Conservation (phyloP, 1,140 invertebrate species). For the Drosophila nigrodunni region DNA sequence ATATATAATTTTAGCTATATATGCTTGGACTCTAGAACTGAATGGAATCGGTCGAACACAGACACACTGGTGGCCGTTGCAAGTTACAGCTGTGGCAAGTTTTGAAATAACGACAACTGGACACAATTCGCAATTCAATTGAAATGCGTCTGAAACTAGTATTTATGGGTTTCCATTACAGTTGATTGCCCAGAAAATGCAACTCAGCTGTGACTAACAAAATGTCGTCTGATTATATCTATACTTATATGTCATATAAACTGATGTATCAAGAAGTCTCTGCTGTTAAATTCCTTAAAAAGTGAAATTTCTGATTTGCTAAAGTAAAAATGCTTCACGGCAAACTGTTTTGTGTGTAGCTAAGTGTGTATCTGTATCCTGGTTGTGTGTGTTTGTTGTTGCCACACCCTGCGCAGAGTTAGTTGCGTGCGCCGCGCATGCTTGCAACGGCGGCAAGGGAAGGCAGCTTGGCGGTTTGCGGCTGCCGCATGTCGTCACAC, state of each 20-base stretch:
- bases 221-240: background rate
- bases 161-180: slow-evolving; percentile 20
- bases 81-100: slow-evolving; percentile 17
- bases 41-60: background rate
- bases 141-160: slow-evolving; percentile 12
- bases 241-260: background rate
- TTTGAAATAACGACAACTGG: slow-evolving; percentile 12
- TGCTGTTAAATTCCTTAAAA: background rate
- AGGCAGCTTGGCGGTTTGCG: slow-evolving; percentile 5
- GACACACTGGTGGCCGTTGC: slow-evolving; percentile 19
- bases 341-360: background rate
- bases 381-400: slow-evolving; percentile 33
- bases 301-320: slow-evolving; percentile 12
- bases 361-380: slow-evolving; percentile 7
- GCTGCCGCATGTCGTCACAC: slow-evolving; percentile 41
- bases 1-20: background rate
- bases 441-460: slow-evolving; percentile 9
- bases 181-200: slow-evolving; percentile 7
- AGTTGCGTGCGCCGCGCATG: slow-evolving; percentile 40
- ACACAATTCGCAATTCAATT: slow-evolving; percentile 1
- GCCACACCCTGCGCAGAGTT: slow-evolving; percentile 60
- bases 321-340: slow-evolving; percentile 1
- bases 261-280: background rate
- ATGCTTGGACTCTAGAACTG: background rate
- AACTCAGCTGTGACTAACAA: background rate